Evolutionary conservation across 1,140 invertebrate species (phyloP).

Genomic region (Pseudobourletiella spinata): DNA sequence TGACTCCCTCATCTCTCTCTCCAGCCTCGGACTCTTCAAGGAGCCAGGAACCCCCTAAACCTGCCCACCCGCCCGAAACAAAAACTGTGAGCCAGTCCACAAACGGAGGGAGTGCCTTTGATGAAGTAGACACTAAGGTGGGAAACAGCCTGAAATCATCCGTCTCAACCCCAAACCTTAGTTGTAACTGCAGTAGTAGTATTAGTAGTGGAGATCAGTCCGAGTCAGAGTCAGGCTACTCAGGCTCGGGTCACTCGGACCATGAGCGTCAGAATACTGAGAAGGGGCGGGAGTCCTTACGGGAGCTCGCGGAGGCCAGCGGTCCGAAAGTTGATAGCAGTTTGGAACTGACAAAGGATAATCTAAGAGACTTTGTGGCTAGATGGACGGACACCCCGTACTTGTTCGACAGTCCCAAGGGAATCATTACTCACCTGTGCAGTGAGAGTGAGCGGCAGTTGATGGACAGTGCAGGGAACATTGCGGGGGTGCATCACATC

Average conservation of each 20-base stretch:
- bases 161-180: too few species aligned
- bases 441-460: not conserved
- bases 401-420: constrained; percentile 54
- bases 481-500: not conserved
- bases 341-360: constrained; percentile 73
- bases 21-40: not conserved
- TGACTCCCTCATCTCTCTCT: not conserved
- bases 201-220: not conserved
- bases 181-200: constrained; percentile 1
- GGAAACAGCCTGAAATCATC: too few species aligned
- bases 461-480: not conserved
- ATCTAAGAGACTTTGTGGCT: constrained; percentile 72
- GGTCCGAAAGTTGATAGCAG: not conserved
- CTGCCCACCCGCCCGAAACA: too few species aligned
- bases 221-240: constrained; percentile 5
- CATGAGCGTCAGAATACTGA: not conserved
- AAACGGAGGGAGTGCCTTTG: too few species aligned
- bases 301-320: not conserved
- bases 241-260: constrained; percentile 3
- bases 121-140: too few species aligned
- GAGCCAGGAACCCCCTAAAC: too few species aligned
- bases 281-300: too few species aligned
- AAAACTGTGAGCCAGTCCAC: too few species aligned
- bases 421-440: constrained; percentile 29
- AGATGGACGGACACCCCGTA: constrained; percentile 77